Conservation (phyloP, 2,113 vertebrate genomes). For the Myxocyprinus asiaticus region DNA sequence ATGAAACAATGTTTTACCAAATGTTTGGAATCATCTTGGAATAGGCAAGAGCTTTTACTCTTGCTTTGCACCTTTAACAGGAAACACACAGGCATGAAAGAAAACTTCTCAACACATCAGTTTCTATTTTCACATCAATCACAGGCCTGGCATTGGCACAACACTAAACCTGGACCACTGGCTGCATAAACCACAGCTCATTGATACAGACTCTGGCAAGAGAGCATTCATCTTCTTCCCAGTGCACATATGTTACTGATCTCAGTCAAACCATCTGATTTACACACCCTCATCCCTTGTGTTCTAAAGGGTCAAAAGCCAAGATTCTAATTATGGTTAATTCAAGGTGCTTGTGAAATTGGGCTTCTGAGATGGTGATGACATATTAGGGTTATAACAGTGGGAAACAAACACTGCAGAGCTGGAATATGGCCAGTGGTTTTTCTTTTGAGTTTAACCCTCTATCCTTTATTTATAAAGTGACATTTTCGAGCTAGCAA, state of each 20-base stretch:
- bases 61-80: conserved; percentile 28
- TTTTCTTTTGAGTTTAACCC: not conserved
- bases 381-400: not conserved
- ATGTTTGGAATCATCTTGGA: not conserved
- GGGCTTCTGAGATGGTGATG: conserved; percentile 17
- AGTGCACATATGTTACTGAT: conserved; percentile 60
- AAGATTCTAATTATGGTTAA: conserved; percentile 35
- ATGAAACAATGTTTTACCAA: not conserved
- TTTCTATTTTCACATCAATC: conserved; percentile 37
- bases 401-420: not conserved
- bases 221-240: conserved; percentile 57
- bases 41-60: conserved; percentile 6
- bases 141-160: conserved; percentile 42
- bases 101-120: conserved; percentile 37
- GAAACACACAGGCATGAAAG: conserved; percentile 18
- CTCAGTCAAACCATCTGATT: conserved; percentile 49
- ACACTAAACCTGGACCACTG: conserved; percentile 20
- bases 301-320: conserved; percentile 41
- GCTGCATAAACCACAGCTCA: conserved; percentile 51
- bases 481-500: too few species aligned
- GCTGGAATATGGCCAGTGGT: not conserved
- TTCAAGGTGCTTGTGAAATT: conserved; percentile 38
- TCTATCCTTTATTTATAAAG: too few species aligned
- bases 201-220: conserved; percentile 53
- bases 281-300: conserved; percentile 29